Evolutionary conservation across 2,113 vertebrate genomes (phyloP).

Genomic region (Mirounga angustirostris): DNA sequence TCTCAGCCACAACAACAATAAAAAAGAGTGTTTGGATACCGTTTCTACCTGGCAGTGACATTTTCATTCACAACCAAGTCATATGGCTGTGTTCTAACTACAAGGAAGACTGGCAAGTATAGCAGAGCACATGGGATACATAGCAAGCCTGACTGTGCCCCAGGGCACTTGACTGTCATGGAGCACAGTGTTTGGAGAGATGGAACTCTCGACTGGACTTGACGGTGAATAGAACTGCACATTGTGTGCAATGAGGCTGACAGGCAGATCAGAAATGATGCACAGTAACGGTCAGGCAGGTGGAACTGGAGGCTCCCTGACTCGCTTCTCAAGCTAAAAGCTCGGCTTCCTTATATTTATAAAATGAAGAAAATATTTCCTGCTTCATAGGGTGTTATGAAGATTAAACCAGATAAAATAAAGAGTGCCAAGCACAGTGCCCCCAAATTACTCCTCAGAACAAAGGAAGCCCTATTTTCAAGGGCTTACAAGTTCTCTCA

Average conservation of each 20-base stretch:
- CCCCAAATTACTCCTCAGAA: constrained; percentile 3
- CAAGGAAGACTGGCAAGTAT: not conserved
- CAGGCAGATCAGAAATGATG: not conserved
- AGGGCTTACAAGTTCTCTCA: not conserved
- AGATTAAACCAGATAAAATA: not conserved
- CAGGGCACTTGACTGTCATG: not conserved
- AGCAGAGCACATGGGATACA: not conserved
- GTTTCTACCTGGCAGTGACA: not conserved
- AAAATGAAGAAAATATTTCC: not conserved
- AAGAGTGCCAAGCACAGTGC: not conserved
- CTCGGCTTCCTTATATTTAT: not conserved
- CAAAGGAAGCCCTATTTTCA: constrained; percentile 9
- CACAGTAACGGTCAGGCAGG: not conserved
- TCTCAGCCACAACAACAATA: not conserved
- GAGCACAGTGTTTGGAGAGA: not conserved
- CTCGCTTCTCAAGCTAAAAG: not conserved
- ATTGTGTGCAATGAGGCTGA: not conserved
- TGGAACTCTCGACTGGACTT: not conserved
- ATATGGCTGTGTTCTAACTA: not conserved
- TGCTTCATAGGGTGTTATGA: not conserved
- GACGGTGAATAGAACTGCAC: not conserved
- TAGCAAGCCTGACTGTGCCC: not conserved
- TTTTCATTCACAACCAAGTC: not conserved
- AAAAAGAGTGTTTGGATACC: not conserved
- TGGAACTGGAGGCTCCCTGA: fast-evolving